phyloP scores from a whole-genome alignment of 2,113 vertebrate species.

The Vireo altiloquus region DNA sequence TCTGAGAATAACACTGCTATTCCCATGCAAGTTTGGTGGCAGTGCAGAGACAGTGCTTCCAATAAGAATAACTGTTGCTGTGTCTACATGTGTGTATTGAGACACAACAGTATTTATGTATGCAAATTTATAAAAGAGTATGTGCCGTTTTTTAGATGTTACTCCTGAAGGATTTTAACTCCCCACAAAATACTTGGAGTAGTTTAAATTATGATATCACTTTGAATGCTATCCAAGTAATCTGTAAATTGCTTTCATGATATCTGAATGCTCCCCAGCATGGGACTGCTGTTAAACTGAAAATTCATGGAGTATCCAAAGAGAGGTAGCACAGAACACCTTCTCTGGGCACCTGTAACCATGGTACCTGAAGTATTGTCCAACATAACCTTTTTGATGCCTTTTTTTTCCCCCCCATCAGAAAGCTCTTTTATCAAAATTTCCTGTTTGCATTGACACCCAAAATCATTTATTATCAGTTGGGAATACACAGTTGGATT shows the following conservation, averaged over 20 bases:
- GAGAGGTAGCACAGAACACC: background rate
- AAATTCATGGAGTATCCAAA: background rate
- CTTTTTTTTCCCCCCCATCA: background rate
- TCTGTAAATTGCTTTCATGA: background rate
- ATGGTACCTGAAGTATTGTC: background rate
- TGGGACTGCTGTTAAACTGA: background rate
- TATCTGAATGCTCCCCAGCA: background rate
- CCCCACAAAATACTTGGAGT: background rate
- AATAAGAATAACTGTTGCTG: background rate
- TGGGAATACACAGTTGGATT: constrained; percentile 17
- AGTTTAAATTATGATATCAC: background rate
- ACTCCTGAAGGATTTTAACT: background rate
- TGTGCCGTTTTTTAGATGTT: background rate
- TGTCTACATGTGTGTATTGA: background rate
- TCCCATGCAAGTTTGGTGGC: background rate
- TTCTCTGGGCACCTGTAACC: constrained; percentile 2
- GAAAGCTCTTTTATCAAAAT: constrained; percentile 6
- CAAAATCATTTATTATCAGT: constrained; percentile 31
- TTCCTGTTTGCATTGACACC: constrained; percentile 11
- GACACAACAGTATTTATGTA: background rate
- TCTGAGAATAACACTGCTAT: background rate
- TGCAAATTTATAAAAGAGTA: background rate
- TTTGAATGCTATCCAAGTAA: background rate
- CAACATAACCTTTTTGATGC: background rate
- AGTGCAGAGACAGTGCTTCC: background rate